A percentile compares a stretch with the other conserved stretches of the same genome.
Evolutionary conservation across 1,140 invertebrate genomes (phyloP).

Genomic region (Drosophila nannoptera): DNA sequence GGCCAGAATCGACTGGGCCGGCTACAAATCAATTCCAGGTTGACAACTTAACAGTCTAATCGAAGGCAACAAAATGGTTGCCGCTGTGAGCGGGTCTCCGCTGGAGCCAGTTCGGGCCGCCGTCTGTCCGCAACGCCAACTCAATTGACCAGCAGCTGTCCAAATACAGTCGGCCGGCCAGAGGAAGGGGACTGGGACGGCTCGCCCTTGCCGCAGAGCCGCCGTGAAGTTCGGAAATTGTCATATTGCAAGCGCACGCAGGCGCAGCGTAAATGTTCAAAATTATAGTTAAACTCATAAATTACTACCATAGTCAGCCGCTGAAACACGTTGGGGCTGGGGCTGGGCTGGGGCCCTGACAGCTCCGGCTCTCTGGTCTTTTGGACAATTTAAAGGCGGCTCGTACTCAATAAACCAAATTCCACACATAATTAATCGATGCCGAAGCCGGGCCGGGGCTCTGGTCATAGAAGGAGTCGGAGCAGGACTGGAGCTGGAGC

Average conservation of each 20-base stretch:
- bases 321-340: conserved; percentile 48
- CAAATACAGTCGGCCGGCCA: conserved; percentile 42
- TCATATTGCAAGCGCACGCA: conserved; percentile 78
- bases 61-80: conserved; percentile 75
- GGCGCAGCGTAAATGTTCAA: conserved; percentile 77
- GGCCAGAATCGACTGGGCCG: conserved; percentile 11
- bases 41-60: conserved; percentile 79
- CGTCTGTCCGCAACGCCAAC: conserved; percentile 42
- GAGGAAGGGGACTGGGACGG: conserved; percentile 5
- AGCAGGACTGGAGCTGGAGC: conserved; percentile 13
- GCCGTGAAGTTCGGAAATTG: conserved; percentile 47
- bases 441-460: conserved; percentile 11
- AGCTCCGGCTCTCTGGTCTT: conserved; percentile 69
- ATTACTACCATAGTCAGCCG: conserved; percentile 67
- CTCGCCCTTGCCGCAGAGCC: conserved; percentile 27
- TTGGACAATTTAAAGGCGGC: conserved; percentile 77
- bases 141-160: conserved; percentile 77
- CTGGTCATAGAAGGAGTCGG: background rate
- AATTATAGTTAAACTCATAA: conserved; percentile 78
- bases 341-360: conserved; percentile 43
- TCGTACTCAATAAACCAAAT: conserved; percentile 78
- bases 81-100: conserved; percentile 32
- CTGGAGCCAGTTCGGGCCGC: background rate
- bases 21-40: conserved; percentile 76
- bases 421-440: conserved; percentile 76